These are phyloP conservation scores for Pteronura brasiliensis DNA, from an alignment of 2,113 vertebrate species.

Conservation along the genomic window DNA sequence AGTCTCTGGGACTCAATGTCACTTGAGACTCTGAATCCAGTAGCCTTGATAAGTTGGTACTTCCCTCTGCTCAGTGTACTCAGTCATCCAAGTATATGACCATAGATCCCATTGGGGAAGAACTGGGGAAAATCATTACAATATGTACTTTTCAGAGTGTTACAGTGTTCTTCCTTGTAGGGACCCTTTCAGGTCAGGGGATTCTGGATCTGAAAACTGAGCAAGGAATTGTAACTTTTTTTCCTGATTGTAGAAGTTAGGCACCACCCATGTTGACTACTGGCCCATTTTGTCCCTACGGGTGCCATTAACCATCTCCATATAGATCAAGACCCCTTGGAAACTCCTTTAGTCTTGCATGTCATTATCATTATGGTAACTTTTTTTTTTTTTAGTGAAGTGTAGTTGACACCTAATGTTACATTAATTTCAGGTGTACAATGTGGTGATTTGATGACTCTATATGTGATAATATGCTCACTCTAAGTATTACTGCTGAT, in stretches of 20 bases:
- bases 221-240: neutral
- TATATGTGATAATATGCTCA: neutral
- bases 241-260: neutral
- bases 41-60: neutral
- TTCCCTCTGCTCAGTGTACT: neutral
- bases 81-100: neutral
- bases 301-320: neutral
- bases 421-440: neutral
- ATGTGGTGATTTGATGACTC: neutral
- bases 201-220: conserved; percentile 26
- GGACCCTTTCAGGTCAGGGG: neutral
- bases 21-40: neutral
- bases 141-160: neutral
- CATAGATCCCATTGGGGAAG: neutral
- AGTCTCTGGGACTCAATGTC: neutral
- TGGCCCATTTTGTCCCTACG: neutral
- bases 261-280: neutral
- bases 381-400: neutral
- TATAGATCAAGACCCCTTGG: neutral
- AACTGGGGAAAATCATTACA: neutral
- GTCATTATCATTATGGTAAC: neutral
- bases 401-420: neutral
- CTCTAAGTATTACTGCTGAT: neutral
- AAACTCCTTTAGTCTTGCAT: neutral
- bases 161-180: neutral